These are phyloP conservation scores for Pseudochaenichthys georgianus DNA, from an alignment of 2,797 vertebrate genomes.

Conservation along the genomic window DNA sequence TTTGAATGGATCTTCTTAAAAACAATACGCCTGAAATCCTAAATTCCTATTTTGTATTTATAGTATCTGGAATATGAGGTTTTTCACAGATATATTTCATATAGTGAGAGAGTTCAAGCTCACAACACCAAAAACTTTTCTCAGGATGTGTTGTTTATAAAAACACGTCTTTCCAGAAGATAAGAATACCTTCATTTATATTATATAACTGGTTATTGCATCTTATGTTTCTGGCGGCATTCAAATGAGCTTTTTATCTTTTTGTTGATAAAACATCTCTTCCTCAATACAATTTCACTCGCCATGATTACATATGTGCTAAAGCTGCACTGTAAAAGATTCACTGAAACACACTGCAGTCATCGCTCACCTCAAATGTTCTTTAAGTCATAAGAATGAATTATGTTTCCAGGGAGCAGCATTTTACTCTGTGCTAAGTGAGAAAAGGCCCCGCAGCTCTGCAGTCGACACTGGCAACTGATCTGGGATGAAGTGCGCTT, in stretches of 20 bases:
- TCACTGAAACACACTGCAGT: constrained; percentile 47
- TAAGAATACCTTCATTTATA: constrained; percentile 17
- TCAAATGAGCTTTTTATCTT: constrained; percentile 43
- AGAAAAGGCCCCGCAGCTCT: constrained; percentile 42
- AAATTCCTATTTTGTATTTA: neutral
- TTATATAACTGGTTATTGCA: constrained; percentile 2
- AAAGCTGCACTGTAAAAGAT: constrained; percentile 49
- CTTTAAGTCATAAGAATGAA: constrained; percentile 38
- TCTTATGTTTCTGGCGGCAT: constrained; percentile 42
- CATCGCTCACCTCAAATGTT: constrained; percentile 54
- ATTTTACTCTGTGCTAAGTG: constrained; percentile 17
- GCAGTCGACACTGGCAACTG: constrained; percentile 4
- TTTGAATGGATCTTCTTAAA: constrained; percentile 30
- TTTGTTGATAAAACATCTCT: constrained; percentile 41
- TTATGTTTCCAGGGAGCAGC: constrained; percentile 30
- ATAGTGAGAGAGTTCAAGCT: neutral
- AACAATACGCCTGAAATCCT: neutral
- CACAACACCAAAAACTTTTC: constrained; percentile 29
- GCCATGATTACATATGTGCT: constrained; percentile 50
- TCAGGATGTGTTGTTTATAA: constrained; percentile 25
- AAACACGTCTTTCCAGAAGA: constrained; percentile 16
- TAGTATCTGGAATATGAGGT: neutral
- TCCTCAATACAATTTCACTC: constrained; percentile 36
- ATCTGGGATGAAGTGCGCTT: constrained; percentile 12
- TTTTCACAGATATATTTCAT: constrained; percentile 5